Evolutionary conservation across 2,797 vertebrate genomes (phyloP).

Genomic region (Ambastaia sidthimunki): DNA sequence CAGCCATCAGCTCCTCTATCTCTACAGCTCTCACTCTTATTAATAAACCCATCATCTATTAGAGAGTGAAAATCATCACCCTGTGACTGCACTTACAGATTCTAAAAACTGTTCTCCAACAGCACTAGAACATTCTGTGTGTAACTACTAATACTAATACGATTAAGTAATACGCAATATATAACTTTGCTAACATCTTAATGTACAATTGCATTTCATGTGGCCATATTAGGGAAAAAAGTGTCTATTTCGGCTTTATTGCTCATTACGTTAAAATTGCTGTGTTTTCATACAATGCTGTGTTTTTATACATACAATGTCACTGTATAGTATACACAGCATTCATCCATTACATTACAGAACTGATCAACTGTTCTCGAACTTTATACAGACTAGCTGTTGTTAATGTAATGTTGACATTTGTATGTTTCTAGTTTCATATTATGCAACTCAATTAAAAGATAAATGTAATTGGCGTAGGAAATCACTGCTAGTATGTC

Average conservation of each 20-base stretch:
- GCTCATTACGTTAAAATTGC: background rate
- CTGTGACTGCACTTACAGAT: background rate
- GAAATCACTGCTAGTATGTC: background rate
- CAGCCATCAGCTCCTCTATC: background rate
- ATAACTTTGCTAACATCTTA: background rate
- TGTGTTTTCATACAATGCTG: too few species aligned
- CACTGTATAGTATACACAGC: background rate
- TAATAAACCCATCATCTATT: constrained; percentile 1
- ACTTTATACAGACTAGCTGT: too few species aligned
- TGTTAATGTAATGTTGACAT: background rate
- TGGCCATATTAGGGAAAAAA: background rate
- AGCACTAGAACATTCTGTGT: too few species aligned
- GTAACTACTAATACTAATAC: too few species aligned
- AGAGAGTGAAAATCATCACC: constrained; percentile 13
- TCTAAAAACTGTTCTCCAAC: background rate
- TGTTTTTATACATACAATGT: background rate
- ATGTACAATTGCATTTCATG: background rate
- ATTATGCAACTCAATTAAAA: background rate
- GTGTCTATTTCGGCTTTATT: background rate
- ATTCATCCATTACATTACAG: background rate
- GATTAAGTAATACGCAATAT: too few species aligned
- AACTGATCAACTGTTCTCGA: too few species aligned
- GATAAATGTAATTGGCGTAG: background rate
- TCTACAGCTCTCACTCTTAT: background rate
- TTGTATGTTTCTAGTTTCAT: too few species aligned